phyloP scores from a whole-genome alignment of 53 echinoderm and acorn worm genomes.

The Holothuria scabra region DNA sequence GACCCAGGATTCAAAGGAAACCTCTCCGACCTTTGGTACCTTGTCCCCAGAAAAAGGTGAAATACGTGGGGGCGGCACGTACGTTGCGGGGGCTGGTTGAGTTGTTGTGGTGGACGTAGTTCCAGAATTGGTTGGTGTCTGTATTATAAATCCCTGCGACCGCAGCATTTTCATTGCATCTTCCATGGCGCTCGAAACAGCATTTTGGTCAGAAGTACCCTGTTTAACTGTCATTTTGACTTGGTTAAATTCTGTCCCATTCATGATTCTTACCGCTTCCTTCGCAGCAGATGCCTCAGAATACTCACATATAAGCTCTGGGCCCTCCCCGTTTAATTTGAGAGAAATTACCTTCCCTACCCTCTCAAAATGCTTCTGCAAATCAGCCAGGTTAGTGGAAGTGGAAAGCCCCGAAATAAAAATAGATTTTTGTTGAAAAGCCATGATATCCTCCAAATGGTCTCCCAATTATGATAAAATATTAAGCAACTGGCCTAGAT shows the following conservation, averaged over 20 bases:
- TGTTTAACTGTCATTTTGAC: background rate
- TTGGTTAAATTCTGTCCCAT: background rate
- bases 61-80: constrained; percentile 11
- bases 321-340: constrained; percentile 18
- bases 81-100: constrained; percentile 16
- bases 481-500: too few species aligned
- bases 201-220: background rate
- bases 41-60: constrained; percentile 40
- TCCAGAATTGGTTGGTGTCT: background rate
- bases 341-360: constrained; percentile 19
- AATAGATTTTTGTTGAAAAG: background rate
- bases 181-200: background rate
- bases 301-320: constrained; percentile 24
- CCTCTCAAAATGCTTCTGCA: background rate
- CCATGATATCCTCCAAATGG: background rate
- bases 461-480: too few species aligned
- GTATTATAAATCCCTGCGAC: background rate
- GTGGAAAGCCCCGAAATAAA: background rate
- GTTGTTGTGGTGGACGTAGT: background rate
- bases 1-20: constrained; percentile 49
- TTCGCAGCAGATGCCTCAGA: background rate
- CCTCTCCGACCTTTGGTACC: constrained; percentile 42
- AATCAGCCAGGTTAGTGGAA: background rate
- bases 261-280: background rate
- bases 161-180: background rate